Percentiles rank a stretch among this genome's conserved stretches.
phyloP scores from a whole-genome alignment of 2,797 vertebrate genomes.

The Squalus acanthias region DNA sequence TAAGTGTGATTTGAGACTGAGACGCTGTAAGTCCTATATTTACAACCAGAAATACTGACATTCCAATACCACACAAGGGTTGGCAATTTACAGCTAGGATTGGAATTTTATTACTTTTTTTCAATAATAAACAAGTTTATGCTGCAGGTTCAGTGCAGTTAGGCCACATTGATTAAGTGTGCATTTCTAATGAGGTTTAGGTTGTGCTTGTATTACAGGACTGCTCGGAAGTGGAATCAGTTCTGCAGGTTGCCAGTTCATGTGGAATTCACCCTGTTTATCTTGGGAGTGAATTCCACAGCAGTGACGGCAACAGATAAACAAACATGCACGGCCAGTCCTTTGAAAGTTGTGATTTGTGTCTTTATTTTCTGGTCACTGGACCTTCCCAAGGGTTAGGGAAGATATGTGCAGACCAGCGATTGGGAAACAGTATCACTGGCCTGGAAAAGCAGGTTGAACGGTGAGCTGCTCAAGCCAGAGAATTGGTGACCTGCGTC shows the following conservation, averaged over 20 bases:
- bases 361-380: not conserved
- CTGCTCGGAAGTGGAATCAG: not conserved
- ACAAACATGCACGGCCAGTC: not conserved
- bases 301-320: conserved; percentile 5
- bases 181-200: conserved; percentile 7
- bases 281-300: conserved; percentile 11
- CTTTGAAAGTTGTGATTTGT: not conserved
- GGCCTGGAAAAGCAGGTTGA: not conserved
- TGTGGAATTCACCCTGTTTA: not conserved
- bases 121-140: not conserved
- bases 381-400: not conserved
- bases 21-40: not conserved
- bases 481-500: not conserved
- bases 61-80: not conserved
- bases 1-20: not conserved
- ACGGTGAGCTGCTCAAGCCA: not conserved
- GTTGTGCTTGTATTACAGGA: not conserved
- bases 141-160: not conserved
- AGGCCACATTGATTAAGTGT: not conserved
- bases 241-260: conserved; percentile 1
- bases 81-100: not conserved
- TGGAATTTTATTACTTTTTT: not conserved
- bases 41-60: not conserved
- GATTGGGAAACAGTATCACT: not conserved
- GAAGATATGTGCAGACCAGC: no score